Percentiles rank a stretch among this genome's conserved stretches.
Conservation (phyloP, 2,888 invertebrate species). For the Brachyptera risi region DNA sequence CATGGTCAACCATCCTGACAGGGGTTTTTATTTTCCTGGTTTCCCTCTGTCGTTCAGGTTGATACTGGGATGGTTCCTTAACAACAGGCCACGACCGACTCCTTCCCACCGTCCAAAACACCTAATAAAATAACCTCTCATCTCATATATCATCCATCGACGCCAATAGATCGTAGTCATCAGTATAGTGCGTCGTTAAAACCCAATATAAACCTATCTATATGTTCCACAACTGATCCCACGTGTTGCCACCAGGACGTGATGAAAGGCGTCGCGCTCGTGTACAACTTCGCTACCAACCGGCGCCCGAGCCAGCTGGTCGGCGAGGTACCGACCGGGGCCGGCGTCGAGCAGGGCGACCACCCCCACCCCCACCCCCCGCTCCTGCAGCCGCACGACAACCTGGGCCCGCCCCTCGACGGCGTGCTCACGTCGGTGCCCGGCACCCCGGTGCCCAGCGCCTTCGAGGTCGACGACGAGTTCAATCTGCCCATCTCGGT, state of each 20-base stretch:
- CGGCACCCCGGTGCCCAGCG: slow-evolving; percentile 70
- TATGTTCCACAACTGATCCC: too few species aligned
- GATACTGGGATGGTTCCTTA: too few species aligned
- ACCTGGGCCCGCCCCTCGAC: slow-evolving; percentile 35
- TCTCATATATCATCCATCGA: too few species aligned
- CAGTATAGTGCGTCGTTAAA: too few species aligned
- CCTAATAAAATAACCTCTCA: too few species aligned
- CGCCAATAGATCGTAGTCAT: too few species aligned
- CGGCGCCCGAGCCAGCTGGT: slow-evolving; percentile 67
- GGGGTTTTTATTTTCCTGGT: too few species aligned
- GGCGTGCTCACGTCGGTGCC: slow-evolving; percentile 42
- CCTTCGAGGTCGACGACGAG: slow-evolving; percentile 82
- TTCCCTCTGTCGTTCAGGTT: too few species aligned
- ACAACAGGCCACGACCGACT: too few species aligned
- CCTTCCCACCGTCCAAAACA: too few species aligned
- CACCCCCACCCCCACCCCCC: slow-evolving; percentile 35
- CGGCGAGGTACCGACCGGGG: slow-evolving; percentile 44
- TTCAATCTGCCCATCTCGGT: slow-evolving; percentile 92
- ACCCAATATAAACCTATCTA: too few species aligned
- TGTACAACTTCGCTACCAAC: slow-evolving; percentile 73
- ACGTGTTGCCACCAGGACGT: slow-evolving; percentile 72
- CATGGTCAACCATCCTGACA: too few species aligned
- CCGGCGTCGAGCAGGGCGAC: slow-evolving; percentile 42
- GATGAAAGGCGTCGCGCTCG: slow-evolving; percentile 76
- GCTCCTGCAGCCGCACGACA: slow-evolving; percentile 37